Percentiles rank a stretch among this genome's conserved stretches.
Evolutionary conservation across 2,888 invertebrate species (phyloP).

Genomic region (Crocallis elinguaria): DNA sequence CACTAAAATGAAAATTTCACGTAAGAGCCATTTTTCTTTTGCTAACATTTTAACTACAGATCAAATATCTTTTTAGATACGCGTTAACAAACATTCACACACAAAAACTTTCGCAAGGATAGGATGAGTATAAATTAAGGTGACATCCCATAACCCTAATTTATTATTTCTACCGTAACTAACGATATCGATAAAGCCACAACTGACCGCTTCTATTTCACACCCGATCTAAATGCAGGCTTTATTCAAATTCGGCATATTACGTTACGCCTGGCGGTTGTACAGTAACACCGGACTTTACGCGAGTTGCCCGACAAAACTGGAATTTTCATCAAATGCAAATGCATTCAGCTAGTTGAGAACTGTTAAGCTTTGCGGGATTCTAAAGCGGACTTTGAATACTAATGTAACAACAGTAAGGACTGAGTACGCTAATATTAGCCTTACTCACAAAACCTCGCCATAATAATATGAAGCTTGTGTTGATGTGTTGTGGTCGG

Average conservation of each 20-base stretch:
- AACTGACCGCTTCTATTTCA: constrained; percentile 29
- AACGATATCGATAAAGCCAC: constrained; percentile 8
- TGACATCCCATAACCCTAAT: no score
- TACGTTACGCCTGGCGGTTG: constrained; percentile 33
- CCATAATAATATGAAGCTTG: no score
- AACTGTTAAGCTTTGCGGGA: constrained; percentile 18
- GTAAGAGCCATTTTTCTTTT: no score
- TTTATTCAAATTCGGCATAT: constrained; percentile 46
- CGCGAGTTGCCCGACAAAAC: constrained; percentile 9
- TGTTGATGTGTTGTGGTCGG: no score
- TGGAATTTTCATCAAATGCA: constrained; percentile 50
- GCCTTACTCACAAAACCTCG: no score
- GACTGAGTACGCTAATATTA: background rate
- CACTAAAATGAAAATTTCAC: no score
- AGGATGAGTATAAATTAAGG: no score
- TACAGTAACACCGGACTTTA: constrained; percentile 22
- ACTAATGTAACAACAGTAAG: background rate
- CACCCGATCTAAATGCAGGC: constrained; percentile 44
- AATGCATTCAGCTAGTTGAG: constrained; percentile 40
- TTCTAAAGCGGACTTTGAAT: constrained; percentile 3
- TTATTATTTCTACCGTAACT: no score
- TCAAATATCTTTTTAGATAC: no score
- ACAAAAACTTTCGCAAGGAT: no score
- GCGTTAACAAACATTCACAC: no score
- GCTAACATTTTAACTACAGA: no score